Conservation (phyloP, 2,113 vertebrate species). For the Poicephalus gulielmi region DNA sequence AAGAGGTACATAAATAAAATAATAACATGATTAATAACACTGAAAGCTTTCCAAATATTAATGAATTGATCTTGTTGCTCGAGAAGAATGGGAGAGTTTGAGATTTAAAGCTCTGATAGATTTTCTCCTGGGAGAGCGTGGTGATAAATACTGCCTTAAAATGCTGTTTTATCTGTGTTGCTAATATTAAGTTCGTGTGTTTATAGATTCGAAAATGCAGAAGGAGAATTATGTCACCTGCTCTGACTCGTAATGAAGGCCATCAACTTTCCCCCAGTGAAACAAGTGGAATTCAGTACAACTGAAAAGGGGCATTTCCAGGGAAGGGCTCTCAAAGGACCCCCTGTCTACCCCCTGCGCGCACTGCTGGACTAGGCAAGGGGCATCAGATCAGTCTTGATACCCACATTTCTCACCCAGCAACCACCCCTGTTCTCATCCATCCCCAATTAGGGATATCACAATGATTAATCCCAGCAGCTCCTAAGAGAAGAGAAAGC, state of each 20-base stretch:
- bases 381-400: not conserved
- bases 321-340: not conserved
- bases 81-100: conserved; percentile 54
- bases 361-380: not conserved
- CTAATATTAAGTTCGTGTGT: conserved; percentile 42
- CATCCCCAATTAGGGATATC: not conserved
- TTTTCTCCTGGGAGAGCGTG: not conserved
- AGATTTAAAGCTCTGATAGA: conserved; percentile 65
- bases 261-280: not conserved
- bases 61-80: conserved; percentile 62
- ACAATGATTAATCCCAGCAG: not conserved
- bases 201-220: conserved; percentile 33
- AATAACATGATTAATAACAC: conserved; percentile 61
- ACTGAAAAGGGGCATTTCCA: not conserved
- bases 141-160: conserved; percentile 63
- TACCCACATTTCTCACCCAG: accelerated
- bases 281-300: not conserved
- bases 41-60: conserved; percentile 63
- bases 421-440: not conserved
- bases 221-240: conserved; percentile 56
- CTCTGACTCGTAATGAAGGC: conserved; percentile 25
- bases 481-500: not conserved
- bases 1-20: conserved; percentile 58
- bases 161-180: conserved; percentile 61
- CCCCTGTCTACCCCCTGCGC: not conserved